Conservation (phyloP, 2,113 vertebrate species). For the Pangasianodon gigas region DNA sequence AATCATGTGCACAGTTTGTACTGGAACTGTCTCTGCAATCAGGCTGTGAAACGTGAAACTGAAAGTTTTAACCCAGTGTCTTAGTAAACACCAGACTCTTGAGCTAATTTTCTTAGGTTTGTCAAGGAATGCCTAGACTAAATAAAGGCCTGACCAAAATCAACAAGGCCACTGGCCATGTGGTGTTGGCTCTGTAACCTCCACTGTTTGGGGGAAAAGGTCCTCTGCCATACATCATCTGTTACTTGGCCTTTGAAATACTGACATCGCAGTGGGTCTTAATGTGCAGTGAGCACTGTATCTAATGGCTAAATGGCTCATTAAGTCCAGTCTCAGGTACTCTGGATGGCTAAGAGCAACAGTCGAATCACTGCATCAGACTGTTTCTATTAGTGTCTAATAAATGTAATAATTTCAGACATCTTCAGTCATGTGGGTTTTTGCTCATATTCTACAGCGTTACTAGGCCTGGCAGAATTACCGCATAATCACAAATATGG, state of each 20-base stretch:
- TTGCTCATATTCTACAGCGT: not conserved
- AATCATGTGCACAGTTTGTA: not conserved
- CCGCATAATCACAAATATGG: not conserved
- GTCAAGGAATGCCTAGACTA: conserved; percentile 57
- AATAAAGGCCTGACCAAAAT: conserved; percentile 58
- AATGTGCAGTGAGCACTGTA: not conserved
- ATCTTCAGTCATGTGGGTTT: not conserved
- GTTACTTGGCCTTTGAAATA: not conserved
- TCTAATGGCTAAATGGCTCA: not conserved
- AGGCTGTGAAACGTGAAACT: not conserved
- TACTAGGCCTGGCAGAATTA: not conserved
- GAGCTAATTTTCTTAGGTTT: conserved; percentile 53
- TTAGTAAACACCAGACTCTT: conserved; percentile 22
- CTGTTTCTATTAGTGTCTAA: not conserved
- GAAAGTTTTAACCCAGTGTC: conserved; percentile 17
- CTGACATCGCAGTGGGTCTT: not conserved
- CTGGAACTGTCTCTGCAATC: not conserved
- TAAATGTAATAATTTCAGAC: not conserved
- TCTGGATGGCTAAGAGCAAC: not conserved
- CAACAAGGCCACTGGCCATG: conserved; percentile 47
- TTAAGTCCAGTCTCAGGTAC: not conserved
- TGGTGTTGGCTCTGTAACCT: conserved; percentile 58
- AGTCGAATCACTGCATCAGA: not conserved
- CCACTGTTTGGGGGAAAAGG: not conserved
- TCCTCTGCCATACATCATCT: not conserved